Percentiles rank a stretch among this genome's conserved stretches.
phyloP scores from a whole-genome alignment of 2,113 vertebrate genomes.

The Haemorhous mexicanus region DNA sequence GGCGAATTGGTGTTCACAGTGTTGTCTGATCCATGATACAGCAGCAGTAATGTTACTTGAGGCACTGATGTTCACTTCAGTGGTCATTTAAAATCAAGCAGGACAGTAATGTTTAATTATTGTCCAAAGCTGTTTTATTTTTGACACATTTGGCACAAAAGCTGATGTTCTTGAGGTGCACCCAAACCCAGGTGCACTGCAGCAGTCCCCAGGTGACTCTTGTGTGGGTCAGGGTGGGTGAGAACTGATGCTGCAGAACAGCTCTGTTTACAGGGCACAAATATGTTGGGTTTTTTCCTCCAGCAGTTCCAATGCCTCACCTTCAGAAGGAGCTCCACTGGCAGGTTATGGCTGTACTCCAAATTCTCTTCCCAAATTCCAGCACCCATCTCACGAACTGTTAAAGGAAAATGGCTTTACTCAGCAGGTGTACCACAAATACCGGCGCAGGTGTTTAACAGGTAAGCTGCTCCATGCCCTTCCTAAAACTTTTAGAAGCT shows the following conservation, averaged over 20 bases:
- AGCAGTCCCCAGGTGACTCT: background rate
- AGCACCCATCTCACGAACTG: conserved; percentile 94
- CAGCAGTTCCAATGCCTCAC: conserved; percentile 87
- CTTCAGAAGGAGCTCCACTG: conserved; percentile 80
- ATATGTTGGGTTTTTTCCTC: background rate
- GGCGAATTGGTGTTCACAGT: background rate
- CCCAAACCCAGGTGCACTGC: background rate
- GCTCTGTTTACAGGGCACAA: background rate
- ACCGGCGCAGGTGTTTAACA: conserved; percentile 84
- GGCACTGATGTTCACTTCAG: background rate
- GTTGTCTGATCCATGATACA: rapidly evolving
- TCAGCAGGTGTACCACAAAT: conserved; percentile 95
- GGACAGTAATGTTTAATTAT: background rate
- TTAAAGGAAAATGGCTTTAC: conserved; percentile 95
- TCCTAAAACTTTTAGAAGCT: background rate
- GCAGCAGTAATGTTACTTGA: background rate
- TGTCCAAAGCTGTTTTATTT: background rate
- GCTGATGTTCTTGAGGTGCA: background rate
- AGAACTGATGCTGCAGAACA: background rate
- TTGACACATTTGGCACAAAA: background rate
- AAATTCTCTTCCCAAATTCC: conserved; percentile 91
- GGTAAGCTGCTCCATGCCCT: conserved; percentile 72
- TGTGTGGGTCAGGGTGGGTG: rapidly evolving
- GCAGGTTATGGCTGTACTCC: conserved; percentile 83
- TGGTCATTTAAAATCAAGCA: background rate